These are phyloP conservation scores for Pristionchus exspectatus DNA, from an alignment of 2,888 invertebrate species.

Conservation along the genomic window DNA sequence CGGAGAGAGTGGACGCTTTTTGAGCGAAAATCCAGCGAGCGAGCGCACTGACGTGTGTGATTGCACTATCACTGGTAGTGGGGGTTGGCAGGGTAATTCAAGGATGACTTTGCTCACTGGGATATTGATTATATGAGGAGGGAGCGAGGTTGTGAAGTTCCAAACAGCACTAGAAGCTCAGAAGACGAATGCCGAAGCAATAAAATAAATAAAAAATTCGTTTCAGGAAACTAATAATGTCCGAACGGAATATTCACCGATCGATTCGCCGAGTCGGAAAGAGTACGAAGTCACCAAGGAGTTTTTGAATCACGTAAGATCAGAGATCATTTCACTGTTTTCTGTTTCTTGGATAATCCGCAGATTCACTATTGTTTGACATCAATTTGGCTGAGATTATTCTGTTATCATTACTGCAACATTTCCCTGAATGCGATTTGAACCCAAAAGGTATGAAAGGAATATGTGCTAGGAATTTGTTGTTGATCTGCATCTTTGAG, in stretches of 20 bases:
- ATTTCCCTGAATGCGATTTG: neutral
- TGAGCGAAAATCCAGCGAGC: neutral
- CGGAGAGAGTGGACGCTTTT: neutral
- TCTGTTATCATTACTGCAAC: too few relatives aligned
- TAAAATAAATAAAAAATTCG: neutral
- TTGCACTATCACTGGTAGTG: constrained; percentile 19
- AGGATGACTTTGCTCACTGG: neutral
- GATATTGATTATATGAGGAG: neutral
- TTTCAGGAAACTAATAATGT: constrained; percentile 70
- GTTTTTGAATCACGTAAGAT: constrained; percentile 72
- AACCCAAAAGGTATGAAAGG: too few relatives aligned
- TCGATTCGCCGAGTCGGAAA: constrained; percentile 68
- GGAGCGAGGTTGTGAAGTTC: neutral
- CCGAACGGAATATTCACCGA: constrained; percentile 73
- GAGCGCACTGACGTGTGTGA: constrained; percentile 13
- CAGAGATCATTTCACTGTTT: too few relatives aligned
- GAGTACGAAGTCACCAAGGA: constrained; percentile 73
- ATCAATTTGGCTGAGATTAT: too few relatives aligned
- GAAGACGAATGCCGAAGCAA: too few relatives aligned
- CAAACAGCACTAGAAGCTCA: neutral
- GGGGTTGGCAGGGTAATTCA: neutral
- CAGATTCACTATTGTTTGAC: too few relatives aligned
- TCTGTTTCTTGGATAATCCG: too few relatives aligned
- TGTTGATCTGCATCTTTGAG: too few relatives aligned
- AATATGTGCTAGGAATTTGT: too few relatives aligned